Conservation (phyloP, 2,113 vertebrate species). For the Corythornis cristatus region DNA sequence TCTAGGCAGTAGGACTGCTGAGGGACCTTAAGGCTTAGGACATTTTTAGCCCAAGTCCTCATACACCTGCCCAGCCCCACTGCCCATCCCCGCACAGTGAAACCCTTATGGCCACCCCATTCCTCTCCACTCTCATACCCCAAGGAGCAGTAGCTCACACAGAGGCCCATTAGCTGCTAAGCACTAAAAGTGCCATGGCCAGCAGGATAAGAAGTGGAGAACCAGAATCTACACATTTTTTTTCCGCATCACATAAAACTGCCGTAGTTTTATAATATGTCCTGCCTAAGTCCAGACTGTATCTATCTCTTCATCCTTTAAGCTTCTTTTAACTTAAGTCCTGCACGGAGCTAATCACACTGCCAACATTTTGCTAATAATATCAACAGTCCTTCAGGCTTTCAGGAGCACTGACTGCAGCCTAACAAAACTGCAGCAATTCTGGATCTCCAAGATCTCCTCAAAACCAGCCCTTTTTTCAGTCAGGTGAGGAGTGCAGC, state of each 20-base stretch:
- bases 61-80: not conserved
- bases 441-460: not conserved
- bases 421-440: not conserved
- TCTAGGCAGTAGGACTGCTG: not conserved
- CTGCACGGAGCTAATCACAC: not conserved
- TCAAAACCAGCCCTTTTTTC: not conserved
- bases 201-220: not conserved
- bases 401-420: not conserved
- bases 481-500: not conserved
- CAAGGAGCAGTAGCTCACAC: not conserved
- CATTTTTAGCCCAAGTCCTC: not conserved
- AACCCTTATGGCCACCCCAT: accelerated
- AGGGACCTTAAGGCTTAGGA: not conserved
- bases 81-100: not conserved
- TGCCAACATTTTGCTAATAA: not conserved
- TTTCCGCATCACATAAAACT: not conserved
- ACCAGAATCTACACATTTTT: not conserved
- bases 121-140: no score
- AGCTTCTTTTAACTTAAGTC: not conserved
- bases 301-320: not conserved
- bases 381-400: not conserved
- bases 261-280: not conserved
- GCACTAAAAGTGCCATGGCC: not conserved
- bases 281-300: not conserved
- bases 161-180: not conserved